Evolutionary conservation across 2,113 vertebrate genomes (phyloP).

Genomic region (Orthonyx spaldingii): DNA sequence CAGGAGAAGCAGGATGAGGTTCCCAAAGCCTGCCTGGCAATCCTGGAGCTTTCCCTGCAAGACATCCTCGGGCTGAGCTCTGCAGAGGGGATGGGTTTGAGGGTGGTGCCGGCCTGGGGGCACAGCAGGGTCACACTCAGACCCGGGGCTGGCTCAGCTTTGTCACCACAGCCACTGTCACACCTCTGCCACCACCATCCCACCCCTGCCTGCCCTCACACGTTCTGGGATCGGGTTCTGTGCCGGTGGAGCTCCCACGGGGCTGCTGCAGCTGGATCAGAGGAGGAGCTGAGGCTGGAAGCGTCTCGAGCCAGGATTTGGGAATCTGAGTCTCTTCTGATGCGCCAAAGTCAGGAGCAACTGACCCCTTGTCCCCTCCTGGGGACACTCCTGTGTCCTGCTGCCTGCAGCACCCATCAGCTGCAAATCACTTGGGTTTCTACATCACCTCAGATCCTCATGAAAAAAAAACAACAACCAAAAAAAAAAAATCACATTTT

Average conservation of each 20-base stretch:
- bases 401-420: no score
- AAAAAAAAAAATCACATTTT: neutral
- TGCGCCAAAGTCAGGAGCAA: neutral
- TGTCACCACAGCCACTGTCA: neutral
- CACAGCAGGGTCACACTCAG: neutral
- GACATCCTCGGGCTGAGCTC: rapidly evolving
- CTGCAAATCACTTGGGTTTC: rapidly evolving
- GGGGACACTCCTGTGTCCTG: neutral
- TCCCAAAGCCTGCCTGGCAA: neutral
- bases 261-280: neutral
- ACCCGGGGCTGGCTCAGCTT: rapidly evolving
- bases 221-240: rapidly evolving
- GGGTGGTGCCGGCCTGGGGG: neutral
- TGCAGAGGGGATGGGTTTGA: rapidly evolving
- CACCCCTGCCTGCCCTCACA: rapidly evolving
- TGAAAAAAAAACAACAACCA: rapidly evolving
- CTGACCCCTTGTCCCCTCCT: neutral
- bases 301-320: neutral
- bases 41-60: neutral
- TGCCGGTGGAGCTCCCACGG: neutral
- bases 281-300: neutral
- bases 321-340: neutral
- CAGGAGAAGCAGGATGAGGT: rapidly evolving
- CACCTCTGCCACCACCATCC: rapidly evolving
- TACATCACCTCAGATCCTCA: no score